Evolutionary conservation across 2,797 vertebrate species (phyloP), one percentile per base, ranked within the genome.

Genomic region (Sebastiscus albofasciatus): DNA sequence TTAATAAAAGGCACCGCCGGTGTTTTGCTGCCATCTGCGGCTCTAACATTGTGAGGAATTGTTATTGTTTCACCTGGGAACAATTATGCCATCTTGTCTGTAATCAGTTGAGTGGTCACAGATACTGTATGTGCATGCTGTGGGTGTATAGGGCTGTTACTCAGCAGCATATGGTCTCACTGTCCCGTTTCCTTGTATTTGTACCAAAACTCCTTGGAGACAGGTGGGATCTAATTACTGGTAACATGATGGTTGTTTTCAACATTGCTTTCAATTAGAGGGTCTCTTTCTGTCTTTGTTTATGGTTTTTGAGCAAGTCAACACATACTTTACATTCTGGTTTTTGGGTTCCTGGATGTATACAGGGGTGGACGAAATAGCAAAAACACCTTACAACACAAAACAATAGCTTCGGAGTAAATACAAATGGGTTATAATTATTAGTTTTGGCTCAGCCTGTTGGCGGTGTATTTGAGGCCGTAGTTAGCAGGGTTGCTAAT

Each of bases 21-120:
- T 68, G 75, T 90, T 91, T 85, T 61, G 73, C 62, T 66, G 68
- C 52, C 33, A 73, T 80, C 55, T 80, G 66, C 31, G 39, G 72
- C 42, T 85, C 79, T 75, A 73, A 24, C 62, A 42, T 31, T 39
- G 49, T 77, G 34, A 69, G 29, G 52, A 75, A 12, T 67, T 86
- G 80, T 73, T 82, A 77, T 86, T 86, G 75, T 87, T 85, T 88
- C 85, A 90, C 89, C 83, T 85, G 90, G 87, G 8, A 90, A 78
- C 86, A 56, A 79, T 93, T 92, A 85, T 82, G 22, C 81, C 72
- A 83, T 77, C 73, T 82, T 70, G 80, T 68, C 77, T 88, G 80
- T 88, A 92, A 92, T 90, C 83, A 87, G 83, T 4, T 39, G 75
- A 84, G 72, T 81, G 81, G 66, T 82, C 69, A 73, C 79, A 90